These are phyloP conservation scores for Leucoraja ocellata DNA, from an alignment of 2,797 vertebrate genomes.

Conservation along the genomic window DNA sequence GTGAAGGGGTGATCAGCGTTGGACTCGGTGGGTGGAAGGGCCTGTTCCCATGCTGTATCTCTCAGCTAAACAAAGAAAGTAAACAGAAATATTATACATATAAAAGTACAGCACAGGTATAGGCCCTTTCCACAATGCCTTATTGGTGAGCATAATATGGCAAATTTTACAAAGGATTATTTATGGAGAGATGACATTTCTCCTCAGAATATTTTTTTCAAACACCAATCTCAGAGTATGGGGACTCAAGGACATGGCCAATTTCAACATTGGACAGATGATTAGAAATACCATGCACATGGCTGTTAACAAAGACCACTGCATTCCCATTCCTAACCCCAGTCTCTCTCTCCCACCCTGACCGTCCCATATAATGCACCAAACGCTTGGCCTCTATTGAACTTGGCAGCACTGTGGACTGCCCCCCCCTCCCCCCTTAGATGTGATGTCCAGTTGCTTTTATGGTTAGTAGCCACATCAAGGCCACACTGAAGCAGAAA, in stretches of 20 bases:
- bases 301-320: neutral
- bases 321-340: neutral
- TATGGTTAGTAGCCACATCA: neutral
- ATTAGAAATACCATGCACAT: neutral
- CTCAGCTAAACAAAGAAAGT: too few species aligned
- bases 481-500: neutral
- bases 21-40: too few species aligned
- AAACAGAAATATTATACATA: too few species aligned
- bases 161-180: neutral
- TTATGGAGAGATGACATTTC: neutral
- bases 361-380: neutral
- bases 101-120: too few species aligned
- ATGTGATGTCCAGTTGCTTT: neutral
- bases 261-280: neutral
- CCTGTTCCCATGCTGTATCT: too few species aligned
- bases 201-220: neutral
- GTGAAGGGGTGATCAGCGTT: too few species aligned
- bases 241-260: neutral
- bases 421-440: neutral
- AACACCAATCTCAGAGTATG: neutral
- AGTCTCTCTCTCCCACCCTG: too few species aligned
- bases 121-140: too few species aligned
- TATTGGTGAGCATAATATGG: neutral
- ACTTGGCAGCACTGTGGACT: neutral
- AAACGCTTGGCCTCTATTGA: neutral